Percentiles rank a stretch among this genome's conserved stretches.
phyloP scores from a whole-genome alignment of 2,888 invertebrate genomes.

The Rambutsinella grinnellia region DNA sequence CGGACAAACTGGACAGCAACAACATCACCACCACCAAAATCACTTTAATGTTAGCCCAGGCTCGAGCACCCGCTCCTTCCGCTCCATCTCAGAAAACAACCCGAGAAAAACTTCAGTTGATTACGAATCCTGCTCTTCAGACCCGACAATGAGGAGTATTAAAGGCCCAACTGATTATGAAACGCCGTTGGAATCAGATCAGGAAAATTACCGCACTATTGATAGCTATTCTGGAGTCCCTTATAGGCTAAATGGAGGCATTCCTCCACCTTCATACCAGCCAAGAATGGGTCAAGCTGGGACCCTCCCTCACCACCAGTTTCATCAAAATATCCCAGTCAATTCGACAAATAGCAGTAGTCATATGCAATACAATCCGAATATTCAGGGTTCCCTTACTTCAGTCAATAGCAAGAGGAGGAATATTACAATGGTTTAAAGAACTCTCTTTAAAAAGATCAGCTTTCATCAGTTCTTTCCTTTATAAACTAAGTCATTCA shows the following conservation, averaged over 20 bases:
- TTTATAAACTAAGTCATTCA: too few species aligned
- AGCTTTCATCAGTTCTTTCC: too few species aligned
- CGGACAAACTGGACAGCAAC: conserved; percentile 33
- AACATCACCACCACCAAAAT: conserved; percentile 41
- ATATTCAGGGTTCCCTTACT: conserved; percentile 73
- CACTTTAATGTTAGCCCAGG: conserved; percentile 60
- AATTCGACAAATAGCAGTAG: conserved; percentile 58
- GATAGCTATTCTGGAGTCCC: conserved; percentile 62
- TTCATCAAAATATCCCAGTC: conserved; percentile 44
- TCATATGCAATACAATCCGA: conserved; percentile 70
- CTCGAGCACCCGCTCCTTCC: conserved; percentile 63
- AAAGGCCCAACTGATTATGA: conserved; percentile 64
- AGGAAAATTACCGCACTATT: conserved; percentile 64
- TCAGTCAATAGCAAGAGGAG: conserved; percentile 72
- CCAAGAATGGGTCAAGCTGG: conserved; percentile 27
- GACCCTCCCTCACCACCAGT: conserved; percentile 24
- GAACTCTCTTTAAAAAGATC: too few species aligned
- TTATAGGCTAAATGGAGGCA: conserved; percentile 56
- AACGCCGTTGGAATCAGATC: conserved; percentile 64
- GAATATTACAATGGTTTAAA: conserved; percentile 75
- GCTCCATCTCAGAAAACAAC: conserved; percentile 64
- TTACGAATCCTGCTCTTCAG: conserved; percentile 66
- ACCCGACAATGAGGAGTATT: conserved; percentile 61
- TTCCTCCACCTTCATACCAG: conserved; percentile 29
- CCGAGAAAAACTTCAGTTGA: conserved; percentile 61